Base-by-base conservation (phyloP, 2,888 invertebrate genomes). In the Notocelia uddmanniana region DNA sequence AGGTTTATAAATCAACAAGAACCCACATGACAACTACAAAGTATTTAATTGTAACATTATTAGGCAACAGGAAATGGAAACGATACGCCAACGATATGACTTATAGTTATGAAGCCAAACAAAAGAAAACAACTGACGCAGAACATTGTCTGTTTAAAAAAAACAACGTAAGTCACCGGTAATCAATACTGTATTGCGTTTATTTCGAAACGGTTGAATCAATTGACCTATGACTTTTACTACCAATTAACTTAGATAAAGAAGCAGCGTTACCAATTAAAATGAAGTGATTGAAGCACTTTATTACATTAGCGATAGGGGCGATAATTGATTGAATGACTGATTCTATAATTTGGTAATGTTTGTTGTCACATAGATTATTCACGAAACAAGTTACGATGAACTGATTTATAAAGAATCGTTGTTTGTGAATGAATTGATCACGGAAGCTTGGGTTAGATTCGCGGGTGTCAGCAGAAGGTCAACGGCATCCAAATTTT, bases 171-270 rank as follows among this genome's bases (percentile, higher is more conserved):
- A 54, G 37, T 54, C 37, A 37, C 37, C 9, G 21, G 11, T 10
- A 21, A 37, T 23, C 37, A 54, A 52, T 64, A 54, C 10, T n/a
- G 6, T 37, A 52, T 15, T 19, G 10, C 8, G 52, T n/a, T 37
- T 6, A 5, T 64, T 3, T 37, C 10, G 21, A 54, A 64, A n/a
- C 26, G 6, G 13, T 37, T n/a, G 21, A 64, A 64, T 74, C 54
- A 73, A 74, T 69, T 80, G 80, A 84, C 80, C 83, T 82, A 73
- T 81, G 80, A 78, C 80, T 77, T 81, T 79, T 73, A 73, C 67
- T 23, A 55, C 48, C 45, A 60, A 57, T 60, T 67, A 52, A 60
- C 55, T 34, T 23, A 64, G 72, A 72, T 72, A 68, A 72, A 52
- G 45, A 19, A 23, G 48, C 18, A 55, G 5, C 31, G 13, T n/a